Percentiles rank a stretch among this genome's conserved stretches.
These are phyloP conservation scores for Leguminivora glycinivorella DNA, from an alignment of 1,140 invertebrate genomes.

Conservation along the genomic window DNA sequence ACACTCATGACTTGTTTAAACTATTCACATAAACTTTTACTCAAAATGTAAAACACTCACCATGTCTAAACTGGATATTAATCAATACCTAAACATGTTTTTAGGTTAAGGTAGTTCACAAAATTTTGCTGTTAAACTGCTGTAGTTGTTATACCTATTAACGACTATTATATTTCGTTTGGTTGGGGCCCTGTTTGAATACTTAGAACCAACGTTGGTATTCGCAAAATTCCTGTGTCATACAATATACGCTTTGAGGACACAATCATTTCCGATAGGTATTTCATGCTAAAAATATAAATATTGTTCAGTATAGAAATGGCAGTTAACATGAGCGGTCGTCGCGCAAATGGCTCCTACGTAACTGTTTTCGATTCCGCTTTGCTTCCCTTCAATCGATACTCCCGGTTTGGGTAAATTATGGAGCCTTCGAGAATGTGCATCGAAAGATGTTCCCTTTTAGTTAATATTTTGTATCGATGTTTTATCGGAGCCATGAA, in stretches of 20 bases:
- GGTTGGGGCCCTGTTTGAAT: too few relatives aligned
- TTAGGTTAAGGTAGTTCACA: neutral
- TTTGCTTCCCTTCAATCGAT: slow-evolving; percentile 2
- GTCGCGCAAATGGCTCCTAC: slow-evolving; percentile 2
- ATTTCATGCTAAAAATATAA: neutral
- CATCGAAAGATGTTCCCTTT: neutral
- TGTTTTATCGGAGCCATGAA: slow-evolving; percentile 7
- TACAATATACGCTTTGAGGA: neutral
- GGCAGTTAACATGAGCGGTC: neutral
- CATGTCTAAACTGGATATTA: neutral
- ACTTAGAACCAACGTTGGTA: too few relatives aligned
- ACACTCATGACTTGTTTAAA: neutral
- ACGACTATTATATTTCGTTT: too few relatives aligned
- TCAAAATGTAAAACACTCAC: neutral
- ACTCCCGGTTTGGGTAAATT: neutral
- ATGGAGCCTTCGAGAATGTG: neutral
- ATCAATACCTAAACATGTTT: neutral
- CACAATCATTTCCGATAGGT: neutral
- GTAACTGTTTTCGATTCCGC: slow-evolving; percentile 5
- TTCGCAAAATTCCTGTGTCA: neutral
- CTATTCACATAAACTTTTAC: neutral
- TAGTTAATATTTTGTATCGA: neutral
- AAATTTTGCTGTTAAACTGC: too few relatives aligned
- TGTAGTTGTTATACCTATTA: too few relatives aligned
- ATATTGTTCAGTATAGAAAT: neutral